Base-by-base conservation (phyloP, 2,113 vertebrate genomes). In the Pimephales promelas region DNA sequence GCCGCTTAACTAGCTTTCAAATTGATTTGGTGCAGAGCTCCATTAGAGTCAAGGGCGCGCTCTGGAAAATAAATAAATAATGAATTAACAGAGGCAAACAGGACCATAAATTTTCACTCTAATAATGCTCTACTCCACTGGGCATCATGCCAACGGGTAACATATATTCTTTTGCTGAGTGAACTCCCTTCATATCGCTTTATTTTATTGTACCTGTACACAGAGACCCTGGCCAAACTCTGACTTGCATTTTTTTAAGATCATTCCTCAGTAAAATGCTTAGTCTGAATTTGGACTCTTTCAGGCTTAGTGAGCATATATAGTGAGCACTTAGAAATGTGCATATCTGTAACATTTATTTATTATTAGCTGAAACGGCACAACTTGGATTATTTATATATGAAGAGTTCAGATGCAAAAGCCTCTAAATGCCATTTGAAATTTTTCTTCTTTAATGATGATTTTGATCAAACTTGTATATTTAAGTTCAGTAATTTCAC, bases 11-110 rank as follows among this genome's bases (percentile, higher is more conserved):
- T 59, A 61, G 75, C 75, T 61, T 82, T 82, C 22, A 52, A 43
- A 68, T 78, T 76, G 62, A 84, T 84, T 78, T 77, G 73, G 74
- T 77, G 59, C 81, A 75, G 43, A 14, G 43, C 54, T 43, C 71
- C 81, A 74, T 71, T 68, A 77, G 47, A 54, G 31, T 31, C 43
- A 84, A 52, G 74, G 83, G 66, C 83, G 45, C 68, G 47, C 36
- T 45, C 28, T n/a, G n/a, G 75, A 56, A 68, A 74, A 56, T 54
- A 72, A 68, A 61, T 76, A 77, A 68, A 77, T 59, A 82, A 82
- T 59, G 26, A 74, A 82, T 82, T 54, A 82, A 43, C 81, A 43
- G 34, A 71, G 34, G 66, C 11, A 82, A 61, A 73, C 31, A 82
- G 54, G 26, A 1, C 36, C 66, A 72, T 52, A 43, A 47, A 84